A percentile compares a stretch with the other conserved stretches of the same genome.
Conservation (phyloP, 1,140 invertebrate species). For the Holotrichia oblita region DNA sequence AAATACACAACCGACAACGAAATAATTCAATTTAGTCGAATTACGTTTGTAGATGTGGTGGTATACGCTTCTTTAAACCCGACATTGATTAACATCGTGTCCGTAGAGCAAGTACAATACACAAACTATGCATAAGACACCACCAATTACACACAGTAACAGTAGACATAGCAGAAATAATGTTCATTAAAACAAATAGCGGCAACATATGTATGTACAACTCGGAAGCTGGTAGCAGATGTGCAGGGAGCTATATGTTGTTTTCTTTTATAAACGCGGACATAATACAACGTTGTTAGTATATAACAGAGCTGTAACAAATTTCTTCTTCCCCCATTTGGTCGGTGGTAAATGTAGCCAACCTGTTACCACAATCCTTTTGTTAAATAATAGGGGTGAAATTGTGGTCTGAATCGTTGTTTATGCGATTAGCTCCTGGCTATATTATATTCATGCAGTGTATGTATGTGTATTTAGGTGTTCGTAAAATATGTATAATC, state of each 20-base stretch:
- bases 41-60: no score
- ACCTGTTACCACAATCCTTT: constrained; percentile 36
- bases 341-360: neutral
- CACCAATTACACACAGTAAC: neutral
- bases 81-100: no score
- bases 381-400: constrained; percentile 36
- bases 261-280: neutral
- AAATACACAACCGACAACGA: no score
- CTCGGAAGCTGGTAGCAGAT: neutral
- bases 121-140: no score
- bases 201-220: constrained; percentile 21
- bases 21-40: no score
- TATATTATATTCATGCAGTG: constrained; percentile 14
- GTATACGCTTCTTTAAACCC: no score
- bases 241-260: neutral
- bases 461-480: neutral
- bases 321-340: neutral
- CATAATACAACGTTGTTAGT: neutral
- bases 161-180: neutral
- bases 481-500: neutral
- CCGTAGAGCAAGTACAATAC: no score
- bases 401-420: constrained; percentile 33
- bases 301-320: constrained; percentile 9
- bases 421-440: constrained; percentile 31
- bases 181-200: constrained; percentile 30